phyloP scores from a whole-genome alignment of 2,888 invertebrate genomes.

The Patella ulyssiponensis region DNA sequence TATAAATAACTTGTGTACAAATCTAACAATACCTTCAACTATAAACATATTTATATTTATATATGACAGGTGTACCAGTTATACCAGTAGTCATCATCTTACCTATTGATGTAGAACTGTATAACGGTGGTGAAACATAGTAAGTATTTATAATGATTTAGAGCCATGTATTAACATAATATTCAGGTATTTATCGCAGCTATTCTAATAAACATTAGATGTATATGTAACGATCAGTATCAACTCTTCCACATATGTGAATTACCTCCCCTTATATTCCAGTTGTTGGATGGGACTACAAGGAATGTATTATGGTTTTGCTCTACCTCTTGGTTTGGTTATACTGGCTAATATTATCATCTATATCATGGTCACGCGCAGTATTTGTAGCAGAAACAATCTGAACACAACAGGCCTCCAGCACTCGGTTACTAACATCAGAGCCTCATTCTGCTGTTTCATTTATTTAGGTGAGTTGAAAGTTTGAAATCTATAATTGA shows the following conservation, averaged over 20 bases:
- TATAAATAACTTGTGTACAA: no score
- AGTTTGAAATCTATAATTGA: no score
- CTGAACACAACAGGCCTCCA: slow-evolving; percentile 45
- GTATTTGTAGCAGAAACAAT: slow-evolving; percentile 42
- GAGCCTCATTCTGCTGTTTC: slow-evolving; percentile 57
- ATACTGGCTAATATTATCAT: slow-evolving; percentile 55
- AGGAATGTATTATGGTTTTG: slow-evolving; percentile 63
- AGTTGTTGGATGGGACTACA: slow-evolving; percentile 65
- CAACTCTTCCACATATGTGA: no score
- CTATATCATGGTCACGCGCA: slow-evolving; percentile 54
- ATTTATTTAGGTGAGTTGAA: slow-evolving; percentile 48
- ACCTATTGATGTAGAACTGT: slow-evolving; percentile 55
- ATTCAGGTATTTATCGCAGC: no score
- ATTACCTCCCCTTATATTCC: slow-evolving; percentile 11
- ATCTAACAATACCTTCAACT: no score
- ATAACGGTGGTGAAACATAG: slow-evolving; percentile 61
- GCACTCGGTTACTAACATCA: slow-evolving; percentile 60
- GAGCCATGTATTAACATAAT: no score
- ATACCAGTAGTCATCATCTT: slow-evolving; percentile 55
- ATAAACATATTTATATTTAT: neutral
- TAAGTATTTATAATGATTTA: slow-evolving; percentile 41
- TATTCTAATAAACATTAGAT: no score
- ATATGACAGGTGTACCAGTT: slow-evolving; percentile 53
- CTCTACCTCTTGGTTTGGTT: slow-evolving; percentile 60
- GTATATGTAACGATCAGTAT: no score